Evolutionary conservation across 1,140 invertebrate species (phyloP).

Genomic region (Aphaenogaster floridana): DNA sequence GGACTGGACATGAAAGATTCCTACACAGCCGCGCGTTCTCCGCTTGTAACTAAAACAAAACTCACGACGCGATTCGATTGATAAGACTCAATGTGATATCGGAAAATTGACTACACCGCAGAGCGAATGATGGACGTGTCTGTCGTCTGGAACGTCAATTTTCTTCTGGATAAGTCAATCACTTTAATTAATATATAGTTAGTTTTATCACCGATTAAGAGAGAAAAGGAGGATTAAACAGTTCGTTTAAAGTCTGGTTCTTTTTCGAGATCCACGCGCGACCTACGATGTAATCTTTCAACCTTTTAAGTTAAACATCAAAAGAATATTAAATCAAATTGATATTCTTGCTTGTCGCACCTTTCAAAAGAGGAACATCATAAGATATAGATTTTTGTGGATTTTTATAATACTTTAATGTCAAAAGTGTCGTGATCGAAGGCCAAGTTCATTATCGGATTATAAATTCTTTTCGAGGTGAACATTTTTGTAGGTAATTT

Average conservation of each 20-base stretch:
- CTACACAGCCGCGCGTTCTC: constrained; percentile 17
- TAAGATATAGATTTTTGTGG: background rate
- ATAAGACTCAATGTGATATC: constrained; percentile 52
- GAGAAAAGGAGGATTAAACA: background rate
- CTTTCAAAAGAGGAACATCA: too few species aligned
- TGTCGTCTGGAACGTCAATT: constrained; percentile 20
- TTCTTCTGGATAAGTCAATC: constrained; percentile 14
- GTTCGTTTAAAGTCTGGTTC: background rate
- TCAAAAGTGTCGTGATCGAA: background rate
- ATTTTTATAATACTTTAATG: background rate
- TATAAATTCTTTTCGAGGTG: background rate
- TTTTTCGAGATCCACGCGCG: background rate
- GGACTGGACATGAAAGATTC: constrained; percentile 49
- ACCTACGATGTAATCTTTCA: background rate
- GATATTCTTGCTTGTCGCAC: background rate
- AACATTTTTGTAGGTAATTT: background rate
- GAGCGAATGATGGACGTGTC: background rate
- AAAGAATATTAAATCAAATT: background rate
- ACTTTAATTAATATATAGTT: constrained; percentile 44
- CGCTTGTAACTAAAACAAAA: constrained; percentile 59
- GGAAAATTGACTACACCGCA: background rate
- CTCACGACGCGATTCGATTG: constrained; percentile 46
- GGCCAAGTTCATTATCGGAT: constrained; percentile 10
- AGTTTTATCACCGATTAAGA: background rate
- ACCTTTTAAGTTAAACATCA: background rate